Evolutionary conservation across 1,140 invertebrate genomes (phyloP), one percentile per base, ranked within the genome.

Genomic region (Ceratina japonica): DNA sequence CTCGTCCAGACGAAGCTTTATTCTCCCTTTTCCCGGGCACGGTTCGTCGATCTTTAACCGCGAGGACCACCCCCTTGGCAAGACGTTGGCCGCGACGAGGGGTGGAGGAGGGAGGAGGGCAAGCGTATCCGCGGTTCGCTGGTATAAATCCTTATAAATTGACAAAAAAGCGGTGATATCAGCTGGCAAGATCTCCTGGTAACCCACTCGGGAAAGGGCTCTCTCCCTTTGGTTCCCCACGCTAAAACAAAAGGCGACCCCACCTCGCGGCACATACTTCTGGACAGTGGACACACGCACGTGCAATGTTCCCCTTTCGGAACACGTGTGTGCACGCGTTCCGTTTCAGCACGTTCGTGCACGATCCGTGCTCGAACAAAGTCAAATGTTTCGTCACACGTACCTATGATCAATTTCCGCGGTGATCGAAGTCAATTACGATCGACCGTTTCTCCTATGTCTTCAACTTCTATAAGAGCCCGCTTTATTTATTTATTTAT

Each of bases 121-220:
- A 51, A 79, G 72, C 83, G 66, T 76, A 84, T 84, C 83, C 75
- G 79, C 64, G 82, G 74, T 64, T 82, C 77, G 86, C 74, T 22
- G 64, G 86, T 88, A 90, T 90, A 90, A 90, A 90, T 90, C 89
- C 86, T 90, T 90, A 90, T 90, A 90, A 90, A 90, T 90, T 90
- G 89, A 90, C 89, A 90, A 90, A 90, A 89, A 90, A 88, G 88
- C 86, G 65, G 86, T 74, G 81, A 76, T 90, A 89, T 90, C 89
- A 71, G 83, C 73, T 78, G 81, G 64, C 82, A 85, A 82, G 87
- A 90, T 90, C 89, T 90, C 82, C 75, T 81, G 87, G 83, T 88
- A 86, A 86, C 83, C 86, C 81, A 83, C 84, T 86, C 84, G 82
- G 69, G 73, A 44, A 44, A 70, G 74, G 81, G 66, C 27, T 79